Evolutionary conservation across 2,888 invertebrate genomes (phyloP).

Genomic region (Cantharis nigra): DNA sequence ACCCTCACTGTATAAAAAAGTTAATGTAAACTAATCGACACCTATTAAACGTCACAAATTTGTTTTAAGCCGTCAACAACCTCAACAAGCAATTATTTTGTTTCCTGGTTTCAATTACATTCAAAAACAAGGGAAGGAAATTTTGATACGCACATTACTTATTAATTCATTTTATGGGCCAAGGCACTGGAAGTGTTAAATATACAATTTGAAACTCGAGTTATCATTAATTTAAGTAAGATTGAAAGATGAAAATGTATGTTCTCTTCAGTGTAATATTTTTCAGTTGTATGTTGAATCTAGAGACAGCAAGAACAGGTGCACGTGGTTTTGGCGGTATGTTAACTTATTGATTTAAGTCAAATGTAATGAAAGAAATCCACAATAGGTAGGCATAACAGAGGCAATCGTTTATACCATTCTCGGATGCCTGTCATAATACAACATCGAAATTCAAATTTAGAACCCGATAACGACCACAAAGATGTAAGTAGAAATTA

Average conservation of each 20-base stretch:
- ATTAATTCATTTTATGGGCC: conserved; percentile 22
- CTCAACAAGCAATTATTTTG: conserved; percentile 27
- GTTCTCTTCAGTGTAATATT: conserved; percentile 13
- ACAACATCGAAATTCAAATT: conserved; percentile 62
- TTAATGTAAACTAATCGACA: conserved; percentile 9
- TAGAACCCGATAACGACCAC: conserved; percentile 66
- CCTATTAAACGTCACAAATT: neutral
- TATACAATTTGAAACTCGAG: neutral
- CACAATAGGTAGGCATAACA: conserved; percentile 42
- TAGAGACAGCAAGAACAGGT: conserved; percentile 26
- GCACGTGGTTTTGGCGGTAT: conserved; percentile 26
- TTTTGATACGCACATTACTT: conserved; percentile 26
- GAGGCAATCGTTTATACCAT: conserved; percentile 57
- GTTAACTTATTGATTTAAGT: neutral
- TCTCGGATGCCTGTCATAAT: conserved; percentile 62
- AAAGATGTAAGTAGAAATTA: conserved; percentile 62
- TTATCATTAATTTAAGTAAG: neutral
- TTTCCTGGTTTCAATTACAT: conserved; percentile 27
- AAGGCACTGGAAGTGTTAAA: conserved; percentile 11
- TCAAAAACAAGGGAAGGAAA: conserved; percentile 28
- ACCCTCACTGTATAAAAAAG: neutral
- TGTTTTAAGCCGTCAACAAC: conserved; percentile 25
- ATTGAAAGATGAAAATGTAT: conserved; percentile 5
- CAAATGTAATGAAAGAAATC: conserved; percentile 2
- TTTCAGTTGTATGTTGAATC: conserved; percentile 8